Evolutionary conservation across 2,888 invertebrate species (phyloP).

Genomic region (Trachelus tabidus): DNA sequence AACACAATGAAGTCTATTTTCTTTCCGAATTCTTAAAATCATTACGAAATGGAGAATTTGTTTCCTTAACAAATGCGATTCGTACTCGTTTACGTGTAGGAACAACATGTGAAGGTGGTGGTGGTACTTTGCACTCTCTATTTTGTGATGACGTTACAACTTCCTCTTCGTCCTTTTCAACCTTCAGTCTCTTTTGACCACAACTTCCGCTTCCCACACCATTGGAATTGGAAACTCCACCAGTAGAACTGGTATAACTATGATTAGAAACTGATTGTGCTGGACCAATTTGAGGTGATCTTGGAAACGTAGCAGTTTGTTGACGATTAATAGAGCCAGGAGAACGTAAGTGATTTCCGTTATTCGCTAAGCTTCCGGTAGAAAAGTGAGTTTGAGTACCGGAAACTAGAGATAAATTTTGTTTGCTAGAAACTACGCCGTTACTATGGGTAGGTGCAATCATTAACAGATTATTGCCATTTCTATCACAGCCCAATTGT

Average conservation of each 20-base stretch:
- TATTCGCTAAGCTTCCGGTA: background rate
- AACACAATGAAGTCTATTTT: constrained; percentile 19
- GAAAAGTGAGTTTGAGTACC: background rate
- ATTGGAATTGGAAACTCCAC: background rate
- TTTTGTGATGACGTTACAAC: constrained; percentile 13
- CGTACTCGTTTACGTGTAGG: constrained; percentile 39
- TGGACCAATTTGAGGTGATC: background rate
- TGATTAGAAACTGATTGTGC: constrained; percentile 4
- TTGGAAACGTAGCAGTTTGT: background rate
- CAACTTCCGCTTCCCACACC: background rate
- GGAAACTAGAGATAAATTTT: background rate
- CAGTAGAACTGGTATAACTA: background rate
- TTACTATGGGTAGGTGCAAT: constrained; percentile 68
- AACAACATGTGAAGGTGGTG: constrained; percentile 1
- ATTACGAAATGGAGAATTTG: constrained; percentile 27
- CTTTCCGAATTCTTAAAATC: constrained; percentile 31
- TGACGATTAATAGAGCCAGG: background rate
- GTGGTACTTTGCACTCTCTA: constrained; percentile 14
- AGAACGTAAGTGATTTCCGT: background rate
- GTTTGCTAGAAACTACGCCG: background rate
- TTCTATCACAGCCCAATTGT: constrained; percentile 70
- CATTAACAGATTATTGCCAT: constrained; percentile 77
- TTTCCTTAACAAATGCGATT: constrained; percentile 35
- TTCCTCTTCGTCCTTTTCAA: constrained; percentile 42
- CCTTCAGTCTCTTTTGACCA: constrained; percentile 27